Evolutionary conservation across 2,888 invertebrate genomes (phyloP).

Genomic region (Lepidochrysops patricia): DNA sequence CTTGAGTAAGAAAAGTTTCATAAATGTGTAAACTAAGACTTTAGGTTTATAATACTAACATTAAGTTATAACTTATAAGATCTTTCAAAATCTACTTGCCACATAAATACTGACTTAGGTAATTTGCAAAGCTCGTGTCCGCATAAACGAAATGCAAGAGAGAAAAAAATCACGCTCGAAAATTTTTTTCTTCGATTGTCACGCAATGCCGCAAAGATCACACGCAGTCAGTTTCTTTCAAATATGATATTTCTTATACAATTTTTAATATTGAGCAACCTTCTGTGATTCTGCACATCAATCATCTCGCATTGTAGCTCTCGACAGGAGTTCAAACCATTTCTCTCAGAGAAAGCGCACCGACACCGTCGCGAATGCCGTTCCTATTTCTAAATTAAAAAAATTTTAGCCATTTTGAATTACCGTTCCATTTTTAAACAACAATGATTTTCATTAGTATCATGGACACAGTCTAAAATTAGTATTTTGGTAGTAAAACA

Average conservation of each 20-base stretch:
- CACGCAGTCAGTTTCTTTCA: neutral
- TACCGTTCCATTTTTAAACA: neutral
- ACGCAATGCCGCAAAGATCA: neutral
- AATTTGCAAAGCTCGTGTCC: too few species aligned
- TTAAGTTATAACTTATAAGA: neutral
- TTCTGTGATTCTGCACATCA: slow-evolving; percentile 3
- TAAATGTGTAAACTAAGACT: too few species aligned
- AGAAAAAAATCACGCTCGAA: neutral
- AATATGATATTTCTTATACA: slow-evolving; percentile 4
- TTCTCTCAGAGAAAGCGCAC: slow-evolving; percentile 12
- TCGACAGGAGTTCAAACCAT: slow-evolving; percentile 11
- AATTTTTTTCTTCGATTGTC: neutral
- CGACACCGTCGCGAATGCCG: slow-evolving; percentile 8
- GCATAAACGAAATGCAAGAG: too few species aligned
- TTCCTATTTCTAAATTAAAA: neutral
- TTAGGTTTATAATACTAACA: neutral
- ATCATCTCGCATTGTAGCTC: slow-evolving; percentile 13
- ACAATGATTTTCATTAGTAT: too few species aligned
- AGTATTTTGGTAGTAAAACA: too few species aligned
- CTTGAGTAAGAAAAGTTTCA: too few species aligned
- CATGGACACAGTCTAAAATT: too few species aligned
- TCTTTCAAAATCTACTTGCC: too few species aligned
- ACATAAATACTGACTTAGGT: too few species aligned
- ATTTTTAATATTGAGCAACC: neutral
- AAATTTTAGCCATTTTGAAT: neutral